These are phyloP conservation scores for Beris morrisii DNA, from an alignment of 2,888 invertebrate species.

Conservation along the genomic window DNA sequence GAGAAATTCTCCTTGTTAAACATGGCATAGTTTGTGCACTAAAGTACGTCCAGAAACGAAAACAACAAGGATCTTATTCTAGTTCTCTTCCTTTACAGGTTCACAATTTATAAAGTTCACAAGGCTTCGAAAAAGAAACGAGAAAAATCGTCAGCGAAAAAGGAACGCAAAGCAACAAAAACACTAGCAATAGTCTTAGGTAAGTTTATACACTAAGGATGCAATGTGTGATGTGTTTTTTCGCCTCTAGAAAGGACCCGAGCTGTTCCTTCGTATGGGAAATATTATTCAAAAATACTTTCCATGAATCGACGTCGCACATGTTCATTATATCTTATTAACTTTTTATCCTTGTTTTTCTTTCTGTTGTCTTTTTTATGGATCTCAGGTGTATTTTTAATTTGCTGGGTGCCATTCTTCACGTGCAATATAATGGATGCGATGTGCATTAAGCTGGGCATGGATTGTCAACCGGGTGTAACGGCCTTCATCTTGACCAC, in stretches of 20 bases:
- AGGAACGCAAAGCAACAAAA: conserved; percentile 97
- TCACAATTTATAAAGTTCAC: conserved; percentile 91
- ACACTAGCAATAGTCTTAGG: conserved; percentile 98
- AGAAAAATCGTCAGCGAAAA: conserved; percentile 90
- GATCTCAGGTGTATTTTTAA: conserved; percentile 86
- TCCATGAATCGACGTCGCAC: no score
- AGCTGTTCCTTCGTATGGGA: no score
- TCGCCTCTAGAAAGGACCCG: no score
- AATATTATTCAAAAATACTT: no score
- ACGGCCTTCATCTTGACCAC: conserved; percentile 92
- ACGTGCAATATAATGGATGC: conserved; percentile 97
- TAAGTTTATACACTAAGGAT: conserved; percentile 58
- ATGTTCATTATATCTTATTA: no score
- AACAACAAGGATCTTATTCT: background rate
- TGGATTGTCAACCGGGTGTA: conserved; percentile 79
- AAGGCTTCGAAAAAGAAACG: conserved; percentile 94
- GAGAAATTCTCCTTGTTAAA: no score
- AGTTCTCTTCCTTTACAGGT: conserved; percentile 58
- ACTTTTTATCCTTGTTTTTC: conserved; percentile 11
- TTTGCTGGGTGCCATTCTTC: conserved; percentile 99
- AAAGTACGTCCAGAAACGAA: no score
- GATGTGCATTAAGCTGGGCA: conserved; percentile 83
- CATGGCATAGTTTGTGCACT: no score
- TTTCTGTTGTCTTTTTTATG: conserved; percentile 24
- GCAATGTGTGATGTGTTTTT: no score